Evolutionary conservation across 2,888 invertebrate species (phyloP), one percentile per base, ranked within the genome.

Genomic region (Diaphora mendica): DNA sequence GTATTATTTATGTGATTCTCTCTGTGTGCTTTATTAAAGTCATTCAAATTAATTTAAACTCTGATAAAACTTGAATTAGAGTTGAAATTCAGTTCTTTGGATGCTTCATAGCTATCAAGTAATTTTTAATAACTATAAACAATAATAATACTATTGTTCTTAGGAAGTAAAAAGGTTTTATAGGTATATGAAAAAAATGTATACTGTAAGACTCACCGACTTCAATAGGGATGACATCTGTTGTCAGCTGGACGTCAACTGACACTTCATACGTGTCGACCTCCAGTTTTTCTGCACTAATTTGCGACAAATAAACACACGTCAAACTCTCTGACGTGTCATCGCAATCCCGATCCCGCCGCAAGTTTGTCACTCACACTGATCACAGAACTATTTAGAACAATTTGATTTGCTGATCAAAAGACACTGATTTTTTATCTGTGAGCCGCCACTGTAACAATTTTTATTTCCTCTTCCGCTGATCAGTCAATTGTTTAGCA

Each of bases 241-340:
- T 96, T 94, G 96, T 95, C 95, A 95, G 94, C 94, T 95, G 92
- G 90, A 94, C 92, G 93, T 89, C 94, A 94, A 96, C 96, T 93
- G 96, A 95, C 94, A 93, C 93, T 75, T 95, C 94, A 94, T 95
- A 93, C 89, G 95, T 93, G 89, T 95, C 93, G 93, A 87, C 91
- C 95, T 95, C 96, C 96, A 96, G 96, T 93, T 94, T 95, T 94
- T 86, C 87, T 78, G 75, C 78, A 71, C 85, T 85, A 77, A 85
- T 87, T 80, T 75, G 78, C 82, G 82, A 86, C 83, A 71, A 77
- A 80, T 74, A 84, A 85, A 82, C 82, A 73, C 87, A 86, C 85
- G 77, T 85, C 84, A 86, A 84, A 77, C 73, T 82, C 78, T 68
- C 79, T 79, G 79, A 82, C 85, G 86, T 87, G 86, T 84, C 90